phyloP scores from a whole-genome alignment of 2,888 invertebrate species.

The Callyntrura guangdongensis region DNA sequence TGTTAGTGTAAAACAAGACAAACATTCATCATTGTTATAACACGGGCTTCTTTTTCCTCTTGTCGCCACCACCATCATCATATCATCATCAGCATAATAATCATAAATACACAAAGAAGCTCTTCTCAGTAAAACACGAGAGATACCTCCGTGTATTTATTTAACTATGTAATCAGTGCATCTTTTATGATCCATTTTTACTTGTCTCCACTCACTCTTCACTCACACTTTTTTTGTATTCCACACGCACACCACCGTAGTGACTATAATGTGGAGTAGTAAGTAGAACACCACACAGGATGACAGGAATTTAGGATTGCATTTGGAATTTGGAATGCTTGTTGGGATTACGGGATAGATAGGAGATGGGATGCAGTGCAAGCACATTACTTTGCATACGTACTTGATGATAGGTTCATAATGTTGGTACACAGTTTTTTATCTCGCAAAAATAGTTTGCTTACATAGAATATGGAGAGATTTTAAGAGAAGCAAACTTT shows the following conservation, averaged over 20 bases:
- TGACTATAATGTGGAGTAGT: background rate
- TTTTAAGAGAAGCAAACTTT: conserved; percentile 24
- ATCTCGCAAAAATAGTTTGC: background rate
- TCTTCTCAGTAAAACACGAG: background rate
- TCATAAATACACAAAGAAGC: background rate
- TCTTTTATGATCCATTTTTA: conserved; percentile 32
- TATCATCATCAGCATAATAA: background rate
- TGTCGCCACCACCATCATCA: too few species aligned
- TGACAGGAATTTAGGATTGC: background rate
- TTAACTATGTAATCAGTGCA: conserved; percentile 4
- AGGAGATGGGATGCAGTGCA: background rate
- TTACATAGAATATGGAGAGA: background rate
- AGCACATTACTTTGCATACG: too few species aligned
- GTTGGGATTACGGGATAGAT: background rate
- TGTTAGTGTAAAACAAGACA: background rate
- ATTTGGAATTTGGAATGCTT: background rate
- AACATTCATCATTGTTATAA: too few species aligned
- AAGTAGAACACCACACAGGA: conserved; percentile 2
- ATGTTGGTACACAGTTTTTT: background rate
- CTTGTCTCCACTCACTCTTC: background rate
- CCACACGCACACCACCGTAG: background rate
- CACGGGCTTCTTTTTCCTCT: too few species aligned
- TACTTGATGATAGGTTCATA: background rate
- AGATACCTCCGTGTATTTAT: too few species aligned
- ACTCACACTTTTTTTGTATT: too few species aligned